Evolutionary conservation across 2,797 vertebrate species (phyloP), one percentile per base, ranked within the genome.

Genomic region (Poecilia velifera): DNA sequence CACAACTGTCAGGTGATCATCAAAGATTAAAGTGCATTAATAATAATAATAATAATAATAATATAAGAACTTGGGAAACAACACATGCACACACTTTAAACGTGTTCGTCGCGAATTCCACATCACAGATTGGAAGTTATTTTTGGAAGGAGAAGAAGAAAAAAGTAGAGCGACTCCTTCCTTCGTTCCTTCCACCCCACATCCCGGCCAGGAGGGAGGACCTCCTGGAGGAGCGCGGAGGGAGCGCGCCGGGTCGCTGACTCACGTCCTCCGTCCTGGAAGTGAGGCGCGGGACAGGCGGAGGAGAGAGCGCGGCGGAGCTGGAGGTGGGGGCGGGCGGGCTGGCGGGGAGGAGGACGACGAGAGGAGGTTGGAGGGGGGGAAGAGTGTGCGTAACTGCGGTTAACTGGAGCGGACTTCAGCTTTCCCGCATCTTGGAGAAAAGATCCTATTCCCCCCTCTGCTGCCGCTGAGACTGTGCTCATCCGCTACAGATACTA

Each of bases 111-210:
- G 71, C 83, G 86, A 83, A 8, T 88, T 82, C 85, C 86, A 80
- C 85, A 86, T 89, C 83, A 86, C 78, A 91, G 87, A 87, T 86
- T 88, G 90, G 90, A 91, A 92, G 91, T 93, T 92, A 89, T 93
- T 90, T 91, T 91, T 84, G 91, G 89, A 49, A 13, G 39, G 39
- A 41, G 45, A 51, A 22, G 49, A 51, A 51, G 49, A 51, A 51
- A 20, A 86, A 91, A 92, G 89, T 92, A 86, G 88, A 91, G 87
- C 85, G 85, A 83, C 80, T 87, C 82, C 82, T 62, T 87, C 81
- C 87, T 46, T 46, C 45, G 13, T 47, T 47, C 46, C 46, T 22
- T 51, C 49, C 20, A 82, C 81, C 62, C 89, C 88, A 73, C 43
- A 84, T 85, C 75, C 82, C 87, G 84, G 86, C 7, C 87, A 84